These are phyloP conservation scores for Orthonyx spaldingii DNA, from an alignment of 2,113 vertebrate genomes.

Conservation along the genomic window DNA sequence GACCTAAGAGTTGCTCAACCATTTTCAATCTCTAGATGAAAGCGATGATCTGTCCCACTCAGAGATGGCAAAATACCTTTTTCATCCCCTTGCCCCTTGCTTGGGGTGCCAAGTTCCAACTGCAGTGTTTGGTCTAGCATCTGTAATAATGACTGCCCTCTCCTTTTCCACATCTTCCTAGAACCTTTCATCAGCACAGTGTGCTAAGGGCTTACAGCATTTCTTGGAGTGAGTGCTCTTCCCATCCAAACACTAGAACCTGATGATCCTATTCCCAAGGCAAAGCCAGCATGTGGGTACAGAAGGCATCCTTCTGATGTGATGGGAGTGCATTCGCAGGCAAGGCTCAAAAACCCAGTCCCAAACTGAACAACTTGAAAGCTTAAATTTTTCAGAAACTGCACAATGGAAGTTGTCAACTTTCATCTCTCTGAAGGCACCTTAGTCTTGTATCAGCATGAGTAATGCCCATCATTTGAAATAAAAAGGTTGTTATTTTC, in stretches of 20 bases:
- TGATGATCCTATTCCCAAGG: not conserved
- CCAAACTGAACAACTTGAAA: not conserved
- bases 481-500: not conserved
- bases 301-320: not conserved
- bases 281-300: not conserved
- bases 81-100: not conserved
- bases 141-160: not conserved
- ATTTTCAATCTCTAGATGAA: not conserved
- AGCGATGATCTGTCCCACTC: not conserved
- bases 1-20: not conserved
- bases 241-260: not conserved
- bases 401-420: not conserved
- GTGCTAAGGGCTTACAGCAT: not conserved
- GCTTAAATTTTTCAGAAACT: not conserved
- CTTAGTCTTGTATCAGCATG: not conserved
- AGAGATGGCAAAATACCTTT: not conserved
- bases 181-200: not conserved
- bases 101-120: not conserved
- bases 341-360: not conserved
- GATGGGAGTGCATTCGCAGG: not conserved
- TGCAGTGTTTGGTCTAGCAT: not conserved
- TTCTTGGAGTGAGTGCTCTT: not conserved
- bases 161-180: not conserved
- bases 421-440: not conserved
- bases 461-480: not conserved